Evolutionary conservation across 2,888 invertebrate species (phyloP).

Genomic region (Nomada ruficornis): DNA sequence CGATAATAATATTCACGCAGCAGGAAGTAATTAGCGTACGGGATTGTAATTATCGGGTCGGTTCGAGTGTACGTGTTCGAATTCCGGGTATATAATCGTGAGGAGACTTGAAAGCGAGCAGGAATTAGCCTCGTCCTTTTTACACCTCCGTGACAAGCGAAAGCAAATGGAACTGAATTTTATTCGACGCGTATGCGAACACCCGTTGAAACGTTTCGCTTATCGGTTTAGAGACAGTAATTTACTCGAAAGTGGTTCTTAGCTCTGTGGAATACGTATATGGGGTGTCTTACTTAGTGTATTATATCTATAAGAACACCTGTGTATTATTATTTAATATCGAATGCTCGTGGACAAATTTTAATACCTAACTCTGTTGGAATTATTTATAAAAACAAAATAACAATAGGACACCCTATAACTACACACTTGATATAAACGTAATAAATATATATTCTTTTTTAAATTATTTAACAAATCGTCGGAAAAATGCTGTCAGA

Average conservation of each 20-base stretch:
- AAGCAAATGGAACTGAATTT: background rate
- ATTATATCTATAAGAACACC: too few relatives aligned
- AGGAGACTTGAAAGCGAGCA: background rate
- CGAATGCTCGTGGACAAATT: too few relatives aligned
- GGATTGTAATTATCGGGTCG: background rate
- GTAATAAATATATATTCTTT: too few relatives aligned
- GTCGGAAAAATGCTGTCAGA: too few relatives aligned
- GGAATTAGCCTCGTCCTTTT: background rate
- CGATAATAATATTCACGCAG: background rate
- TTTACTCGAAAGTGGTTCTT: slow-evolving; percentile 20
- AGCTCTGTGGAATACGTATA: background rate
- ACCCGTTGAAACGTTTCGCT: slow-evolving; percentile 4
- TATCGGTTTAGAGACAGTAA: background rate
- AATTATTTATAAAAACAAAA: too few relatives aligned
- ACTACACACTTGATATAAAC: too few relatives aligned
- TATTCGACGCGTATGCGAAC: background rate
- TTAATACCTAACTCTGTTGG: too few relatives aligned
- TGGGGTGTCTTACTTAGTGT: too few relatives aligned
- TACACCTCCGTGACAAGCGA: background rate
- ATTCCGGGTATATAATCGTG: background rate
- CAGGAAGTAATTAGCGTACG: background rate
- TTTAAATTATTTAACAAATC: too few relatives aligned
- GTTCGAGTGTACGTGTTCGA: background rate
- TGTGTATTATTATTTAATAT: too few relatives aligned
- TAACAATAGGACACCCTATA: too few relatives aligned